Evolutionary conservation across 2,113 vertebrate genomes (phyloP).

Genomic region (Sardina pilchardus): DNA sequence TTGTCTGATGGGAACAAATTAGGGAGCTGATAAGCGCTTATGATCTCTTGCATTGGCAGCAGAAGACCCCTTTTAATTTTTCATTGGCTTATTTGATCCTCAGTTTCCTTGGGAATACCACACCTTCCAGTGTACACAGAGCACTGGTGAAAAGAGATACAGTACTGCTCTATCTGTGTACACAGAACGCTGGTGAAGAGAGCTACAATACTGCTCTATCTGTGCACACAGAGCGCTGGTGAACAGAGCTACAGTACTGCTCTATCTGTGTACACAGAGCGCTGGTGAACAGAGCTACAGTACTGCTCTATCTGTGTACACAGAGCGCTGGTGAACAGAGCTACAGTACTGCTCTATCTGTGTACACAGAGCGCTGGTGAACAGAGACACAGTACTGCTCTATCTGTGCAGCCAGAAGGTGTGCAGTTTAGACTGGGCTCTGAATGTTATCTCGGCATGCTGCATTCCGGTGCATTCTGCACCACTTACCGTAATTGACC

Average conservation of each 20-base stretch:
- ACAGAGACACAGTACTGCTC: not conserved
- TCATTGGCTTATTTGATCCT: not conserved
- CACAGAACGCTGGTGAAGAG: not conserved
- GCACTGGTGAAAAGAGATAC: not conserved
- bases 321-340: not conserved
- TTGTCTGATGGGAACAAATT: not conserved
- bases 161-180: not conserved
- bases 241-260: not conserved
- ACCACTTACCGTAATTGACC: not conserved
- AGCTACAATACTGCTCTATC: too few relatives aligned
- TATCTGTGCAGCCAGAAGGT: too few relatives aligned
- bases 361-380: not conserved
- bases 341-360: too few relatives aligned
- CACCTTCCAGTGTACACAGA: not conserved
- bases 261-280: not conserved
- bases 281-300: not conserved
- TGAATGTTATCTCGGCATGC: too few relatives aligned
- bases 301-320: too few relatives aligned
- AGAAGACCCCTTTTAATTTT: not conserved
- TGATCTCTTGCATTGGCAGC: not conserved
- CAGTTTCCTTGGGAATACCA: not conserved
- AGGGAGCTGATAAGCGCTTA: not conserved
- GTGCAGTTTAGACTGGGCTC: too few relatives aligned
- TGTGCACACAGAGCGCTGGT: not conserved
- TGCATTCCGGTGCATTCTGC: not conserved